Base-by-base conservation (phyloP, 2,113 vertebrate species). In the Amia ocellicauda region DNA sequence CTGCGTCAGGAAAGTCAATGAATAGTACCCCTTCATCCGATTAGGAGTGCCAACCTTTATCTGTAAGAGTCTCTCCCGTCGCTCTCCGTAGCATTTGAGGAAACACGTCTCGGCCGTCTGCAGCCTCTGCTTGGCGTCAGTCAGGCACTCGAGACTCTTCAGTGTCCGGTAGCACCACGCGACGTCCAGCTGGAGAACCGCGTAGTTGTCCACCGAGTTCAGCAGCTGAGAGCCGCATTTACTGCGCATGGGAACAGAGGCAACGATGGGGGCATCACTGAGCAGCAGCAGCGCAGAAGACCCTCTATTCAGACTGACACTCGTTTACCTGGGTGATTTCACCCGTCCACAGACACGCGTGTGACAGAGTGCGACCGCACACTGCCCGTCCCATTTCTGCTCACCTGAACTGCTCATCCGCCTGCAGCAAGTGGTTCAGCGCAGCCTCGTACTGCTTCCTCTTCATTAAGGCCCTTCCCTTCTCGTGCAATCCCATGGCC, bases 401-500 rank as follows among this genome's bases (percentile, higher is more conserved):
- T 81, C 85, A 95, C 97, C 90, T 88, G 88, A 99, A 99, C 54
- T 95, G 90, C 22, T 80, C 88, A 80, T 99, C 96, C 1, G 97
- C 95, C 56, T 93, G 90, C 82, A 96, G 69, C 64, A 99, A 86
- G 80, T 93, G 92, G 0, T 90, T 87, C 72, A 99, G 77, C 2
- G 95, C 96, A 19, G 86, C 63, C 28, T 91, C 89, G 36, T 96
- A 92, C 49, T 95, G 89, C 53, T 88, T 95, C 76, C 87, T 94
- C 84, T 98, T 99, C 92, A 98, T 89, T 75, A 97, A 87, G 3
- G 95, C 88, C 60, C 97, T 86, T 59, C 97, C 97, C 74, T 94
- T 97, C 85, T 99, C 97, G 22, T 99, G 96, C 53, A 93, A 89
- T 10, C 94, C 94, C 95, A 99, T 98, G 2, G 97, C 96, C 71